phyloP scores from a whole-genome alignment of 2,113 vertebrate genomes.

The Geococcyx californianus region DNA sequence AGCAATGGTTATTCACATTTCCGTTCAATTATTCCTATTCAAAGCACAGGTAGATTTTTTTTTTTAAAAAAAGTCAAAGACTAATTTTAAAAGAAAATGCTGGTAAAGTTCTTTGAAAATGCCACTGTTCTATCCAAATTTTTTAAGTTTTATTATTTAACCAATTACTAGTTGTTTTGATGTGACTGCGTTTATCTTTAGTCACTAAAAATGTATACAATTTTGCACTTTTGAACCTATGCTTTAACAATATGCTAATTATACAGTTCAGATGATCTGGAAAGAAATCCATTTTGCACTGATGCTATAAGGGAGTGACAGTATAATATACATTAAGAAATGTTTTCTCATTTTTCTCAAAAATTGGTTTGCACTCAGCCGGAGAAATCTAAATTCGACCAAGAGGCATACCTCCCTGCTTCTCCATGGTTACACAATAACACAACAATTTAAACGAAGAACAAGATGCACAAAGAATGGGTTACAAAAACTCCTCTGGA shows the following conservation, averaged over 20 bases:
- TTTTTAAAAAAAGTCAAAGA: background rate
- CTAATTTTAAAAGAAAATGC: background rate
- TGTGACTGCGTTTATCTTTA: background rate
- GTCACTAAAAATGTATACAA: background rate
- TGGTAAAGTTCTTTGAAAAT: background rate
- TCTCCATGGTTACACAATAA: constrained; percentile 69
- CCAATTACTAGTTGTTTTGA: background rate
- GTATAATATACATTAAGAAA: constrained; percentile 69
- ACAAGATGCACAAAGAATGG: constrained; percentile 42
- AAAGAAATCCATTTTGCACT: constrained; percentile 60
- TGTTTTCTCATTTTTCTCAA: constrained; percentile 68
- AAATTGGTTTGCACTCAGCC: constrained; percentile 68
- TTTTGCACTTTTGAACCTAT: constrained; percentile 7
- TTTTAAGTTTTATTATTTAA: background rate
- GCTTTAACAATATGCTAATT: constrained; percentile 53
- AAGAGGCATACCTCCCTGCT: constrained; percentile 43
- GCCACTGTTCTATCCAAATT: background rate
- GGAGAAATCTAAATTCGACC: constrained; percentile 65
- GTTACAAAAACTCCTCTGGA: constrained; percentile 40
- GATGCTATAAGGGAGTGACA: constrained; percentile 63
- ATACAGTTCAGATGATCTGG: constrained; percentile 58
- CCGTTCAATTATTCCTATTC: background rate
- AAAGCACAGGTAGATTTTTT: background rate
- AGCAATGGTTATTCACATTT: background rate
- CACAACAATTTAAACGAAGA: constrained; percentile 48